Evolutionary conservation across 2,888 invertebrate species (phyloP), one percentile per base, ranked within the genome.

Genomic region (Nymphalis polychloros): DNA sequence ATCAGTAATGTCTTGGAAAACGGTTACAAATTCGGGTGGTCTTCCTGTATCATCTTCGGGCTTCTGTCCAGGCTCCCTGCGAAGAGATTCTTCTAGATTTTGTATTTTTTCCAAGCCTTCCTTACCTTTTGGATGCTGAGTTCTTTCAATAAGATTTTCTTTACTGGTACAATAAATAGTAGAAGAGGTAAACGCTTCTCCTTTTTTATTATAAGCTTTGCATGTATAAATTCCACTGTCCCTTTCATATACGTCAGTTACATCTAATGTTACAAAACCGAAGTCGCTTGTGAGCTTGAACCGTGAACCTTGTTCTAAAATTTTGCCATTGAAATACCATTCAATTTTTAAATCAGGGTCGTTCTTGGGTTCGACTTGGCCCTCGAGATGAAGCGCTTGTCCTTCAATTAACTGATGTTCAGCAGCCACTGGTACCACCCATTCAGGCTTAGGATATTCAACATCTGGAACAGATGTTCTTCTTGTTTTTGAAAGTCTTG

Each of bases 231-330:
- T 96, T 73, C 98, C 98, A 85, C 97, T 97, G 85, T 98, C 98
- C 78, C 98, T 94, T 81, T 97, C 97, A 82, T 98, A 97, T 0
- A 97, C 97, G 83, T 98, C 98, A 27, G 95, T 96, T 63, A 99
- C 93, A 85, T 99, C 98, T 77, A 99, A 93, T 5, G 98, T 97
- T 7, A 98, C 98, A 84, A 98, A 99, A 64, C 99, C 99, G 85
- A 99, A 99, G 82, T 99, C 99, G 82, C 96, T 97, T 1, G 97
- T 97, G 83, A 98, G 95, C 85, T 98, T 98, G 86, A 98, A 98
- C 74, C 98, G 94, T 3, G 98, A 96, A 70, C 96, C 97, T 83
- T 97, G 96, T 76, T 96, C 96, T 60, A 98, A 87, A 47, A 96
- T 94, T 89, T 97, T 97, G 61, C 98, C 97, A 83, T 98, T 98